Percentiles rank a stretch among this genome's conserved stretches.
These are phyloP conservation scores for Dicerorhinus sumatrensis DNA, from an alignment of 2,113 vertebrate species.

Conservation along the genomic window DNA sequence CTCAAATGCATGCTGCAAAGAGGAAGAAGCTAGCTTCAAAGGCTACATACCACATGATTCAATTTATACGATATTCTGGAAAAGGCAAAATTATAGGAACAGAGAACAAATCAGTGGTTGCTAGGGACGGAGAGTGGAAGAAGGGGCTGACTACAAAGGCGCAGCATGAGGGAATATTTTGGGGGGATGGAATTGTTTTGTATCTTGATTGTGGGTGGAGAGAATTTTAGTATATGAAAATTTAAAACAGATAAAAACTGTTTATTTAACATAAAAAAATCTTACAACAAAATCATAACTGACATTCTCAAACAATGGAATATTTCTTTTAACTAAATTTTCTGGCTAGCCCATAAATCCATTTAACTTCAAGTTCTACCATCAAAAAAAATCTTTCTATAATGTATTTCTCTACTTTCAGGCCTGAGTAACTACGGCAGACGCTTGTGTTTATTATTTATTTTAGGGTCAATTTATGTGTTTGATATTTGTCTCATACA, in stretches of 20 bases:
- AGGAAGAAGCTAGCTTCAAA: not conserved
- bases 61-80: not conserved
- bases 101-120: not conserved
- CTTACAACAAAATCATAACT: not conserved
- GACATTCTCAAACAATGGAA: not conserved
- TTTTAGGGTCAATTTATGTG: not conserved
- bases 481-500: constrained; percentile 2
- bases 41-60: not conserved
- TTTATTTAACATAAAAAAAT: constrained; percentile 8
- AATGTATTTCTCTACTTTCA: constrained; percentile 11
- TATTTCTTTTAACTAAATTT: constrained; percentile 25
- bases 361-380: constrained; percentile 14
- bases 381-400: not conserved
- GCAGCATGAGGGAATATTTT: not conserved
- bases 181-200: not conserved
- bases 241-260: not conserved
- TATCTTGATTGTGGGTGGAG: not conserved
- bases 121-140: not conserved
- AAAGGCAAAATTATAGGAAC: not conserved
- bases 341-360: not conserved
- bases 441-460: constrained; percentile 17
- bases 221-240: not conserved
- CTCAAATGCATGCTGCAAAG: not conserved
- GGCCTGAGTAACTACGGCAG: not conserved
- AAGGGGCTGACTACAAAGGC: not conserved